A percentile compares a stretch with the other conserved stretches of the same genome.
These are phyloP conservation scores for Oxycera nigricornis DNA, from an alignment of 2,888 invertebrate species.

Conservation along the genomic window DNA sequence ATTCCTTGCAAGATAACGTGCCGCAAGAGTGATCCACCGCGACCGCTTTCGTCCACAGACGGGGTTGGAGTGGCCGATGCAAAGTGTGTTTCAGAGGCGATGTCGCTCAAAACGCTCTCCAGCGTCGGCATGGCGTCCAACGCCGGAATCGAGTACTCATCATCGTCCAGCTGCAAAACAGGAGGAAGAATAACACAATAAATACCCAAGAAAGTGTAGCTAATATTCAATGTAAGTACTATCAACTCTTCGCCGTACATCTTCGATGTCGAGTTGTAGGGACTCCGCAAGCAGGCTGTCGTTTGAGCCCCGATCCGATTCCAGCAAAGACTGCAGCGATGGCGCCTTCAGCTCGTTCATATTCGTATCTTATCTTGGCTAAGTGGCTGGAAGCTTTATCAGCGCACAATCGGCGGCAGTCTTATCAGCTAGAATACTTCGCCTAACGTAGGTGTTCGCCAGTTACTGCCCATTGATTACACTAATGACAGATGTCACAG, in stretches of 20 bases:
- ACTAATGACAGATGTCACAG: too few relatives aligned
- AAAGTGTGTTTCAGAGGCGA: constrained; percentile 60
- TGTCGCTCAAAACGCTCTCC: constrained; percentile 80
- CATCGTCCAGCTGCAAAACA: constrained; percentile 78
- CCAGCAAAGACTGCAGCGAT: constrained; percentile 66
- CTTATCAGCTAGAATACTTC: too few relatives aligned
- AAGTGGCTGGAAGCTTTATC: background rate
- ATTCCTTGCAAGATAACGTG: constrained; percentile 86
- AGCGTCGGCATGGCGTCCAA: constrained; percentile 77
- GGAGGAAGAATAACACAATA: too few relatives aligned
- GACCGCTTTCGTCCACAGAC: constrained; percentile 56
- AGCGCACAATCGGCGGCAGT: too few relatives aligned
- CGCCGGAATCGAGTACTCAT: constrained; percentile 81
- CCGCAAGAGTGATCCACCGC: constrained; percentile 72
- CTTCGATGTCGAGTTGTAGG: constrained; percentile 73
- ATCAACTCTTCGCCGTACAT: constrained; percentile 61
- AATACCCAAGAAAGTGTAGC: background rate
- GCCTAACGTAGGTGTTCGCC: too few relatives aligned
- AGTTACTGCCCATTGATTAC: too few relatives aligned
- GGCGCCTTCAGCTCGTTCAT: constrained; percentile 57
- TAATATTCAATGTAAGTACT: background rate
- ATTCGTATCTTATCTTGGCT: background rate
- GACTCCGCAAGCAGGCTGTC: constrained; percentile 68
- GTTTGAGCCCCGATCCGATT: constrained; percentile 70
- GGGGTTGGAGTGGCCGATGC: constrained; percentile 61